Percentiles rank a stretch among this genome's conserved stretches.
Evolutionary conservation across 2,797 vertebrate genomes (phyloP).

Genomic region (Taenioides sp.): DNA sequence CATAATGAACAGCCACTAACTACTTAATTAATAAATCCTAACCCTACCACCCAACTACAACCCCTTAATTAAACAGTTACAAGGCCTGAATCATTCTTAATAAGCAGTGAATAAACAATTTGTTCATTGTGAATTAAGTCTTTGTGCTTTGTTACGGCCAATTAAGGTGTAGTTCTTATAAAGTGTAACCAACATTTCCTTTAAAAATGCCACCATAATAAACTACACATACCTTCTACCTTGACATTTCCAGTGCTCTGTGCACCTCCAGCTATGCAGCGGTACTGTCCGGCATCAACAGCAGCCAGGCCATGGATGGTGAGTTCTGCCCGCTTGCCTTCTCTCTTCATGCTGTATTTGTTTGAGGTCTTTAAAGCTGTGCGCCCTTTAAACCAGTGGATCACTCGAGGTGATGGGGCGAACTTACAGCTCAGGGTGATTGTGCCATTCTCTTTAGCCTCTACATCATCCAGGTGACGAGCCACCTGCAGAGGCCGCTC

Average conservation of each 20-base stretch:
- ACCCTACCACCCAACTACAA: too few relatives aligned
- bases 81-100: too few relatives aligned
- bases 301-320: conserved; percentile 80
- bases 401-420: conserved; percentile 85
- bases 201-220: too few relatives aligned
- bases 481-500: conserved; percentile 86
- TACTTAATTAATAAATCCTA: too few relatives aligned
- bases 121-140: too few relatives aligned
- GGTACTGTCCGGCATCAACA: conserved; percentile 85
- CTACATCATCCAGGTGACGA: conserved; percentile 84
- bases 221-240: conserved; percentile 81
- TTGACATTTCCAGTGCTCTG: conserved; percentile 83
- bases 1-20: too few relatives aligned
- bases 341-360: conserved; percentile 84
- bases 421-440: conserved; percentile 89
- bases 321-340: conserved; percentile 83
- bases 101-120: too few relatives aligned
- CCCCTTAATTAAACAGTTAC: too few relatives aligned
- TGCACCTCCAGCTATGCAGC: conserved; percentile 84
- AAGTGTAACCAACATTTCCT: too few relatives aligned
- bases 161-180: too few relatives aligned
- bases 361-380: conserved; percentile 77
- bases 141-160: too few relatives aligned
- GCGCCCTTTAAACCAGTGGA: conserved; percentile 90
- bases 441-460: conserved; percentile 82